A percentile compares a stretch with the other conserved stretches of the same genome.
Conservation (phyloP, 2,797 vertebrate genomes). For the Takifugu ocellatus region DNA sequence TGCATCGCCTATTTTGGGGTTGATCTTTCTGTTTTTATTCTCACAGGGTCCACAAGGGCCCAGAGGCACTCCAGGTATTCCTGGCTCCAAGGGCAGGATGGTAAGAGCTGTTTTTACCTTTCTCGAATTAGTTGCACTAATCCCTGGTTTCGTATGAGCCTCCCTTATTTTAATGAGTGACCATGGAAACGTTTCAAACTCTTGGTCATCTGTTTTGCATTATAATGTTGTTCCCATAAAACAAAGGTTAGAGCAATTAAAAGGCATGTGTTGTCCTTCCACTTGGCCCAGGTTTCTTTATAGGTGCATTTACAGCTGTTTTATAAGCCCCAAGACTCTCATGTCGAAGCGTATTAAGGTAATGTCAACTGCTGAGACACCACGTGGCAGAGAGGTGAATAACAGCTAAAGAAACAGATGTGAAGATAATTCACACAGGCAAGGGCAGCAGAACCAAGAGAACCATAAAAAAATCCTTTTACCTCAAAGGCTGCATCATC, state of each 20-base stretch:
- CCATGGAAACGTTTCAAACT: slow-evolving; percentile 16
- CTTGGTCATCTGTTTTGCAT: slow-evolving; percentile 22
- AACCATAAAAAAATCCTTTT: too few species aligned
- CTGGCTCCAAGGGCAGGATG: slow-evolving; percentile 86
- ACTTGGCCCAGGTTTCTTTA: slow-evolving; percentile 20
- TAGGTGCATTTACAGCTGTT: slow-evolving; percentile 29
- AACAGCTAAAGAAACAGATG: slow-evolving; percentile 11
- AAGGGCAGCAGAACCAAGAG: too few species aligned
- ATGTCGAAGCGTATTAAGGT: slow-evolving; percentile 4
- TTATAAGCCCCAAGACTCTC: slow-evolving; percentile 17
- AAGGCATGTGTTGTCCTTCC: slow-evolving; percentile 31
- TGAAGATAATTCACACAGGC: too few species aligned
- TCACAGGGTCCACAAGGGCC: slow-evolving; percentile 83
- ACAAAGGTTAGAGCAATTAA: slow-evolving; percentile 31
- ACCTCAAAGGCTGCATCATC: too few species aligned
- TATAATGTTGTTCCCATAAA: slow-evolving; percentile 30
- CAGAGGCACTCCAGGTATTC: slow-evolving; percentile 81
- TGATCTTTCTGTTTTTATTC: slow-evolving; percentile 7
- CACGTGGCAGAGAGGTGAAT: slow-evolving; percentile 50
- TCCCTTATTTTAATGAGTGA: slow-evolving; percentile 4
- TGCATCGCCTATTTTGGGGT: not conserved
- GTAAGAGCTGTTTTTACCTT: slow-evolving; percentile 71
- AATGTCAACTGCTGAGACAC: slow-evolving; percentile 50
- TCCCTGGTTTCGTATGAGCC: slow-evolving; percentile 1
- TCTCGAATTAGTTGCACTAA: not conserved